These are phyloP conservation scores for Austrolebias charrua DNA, from an alignment of 2,797 vertebrate species.

Conservation along the genomic window DNA sequence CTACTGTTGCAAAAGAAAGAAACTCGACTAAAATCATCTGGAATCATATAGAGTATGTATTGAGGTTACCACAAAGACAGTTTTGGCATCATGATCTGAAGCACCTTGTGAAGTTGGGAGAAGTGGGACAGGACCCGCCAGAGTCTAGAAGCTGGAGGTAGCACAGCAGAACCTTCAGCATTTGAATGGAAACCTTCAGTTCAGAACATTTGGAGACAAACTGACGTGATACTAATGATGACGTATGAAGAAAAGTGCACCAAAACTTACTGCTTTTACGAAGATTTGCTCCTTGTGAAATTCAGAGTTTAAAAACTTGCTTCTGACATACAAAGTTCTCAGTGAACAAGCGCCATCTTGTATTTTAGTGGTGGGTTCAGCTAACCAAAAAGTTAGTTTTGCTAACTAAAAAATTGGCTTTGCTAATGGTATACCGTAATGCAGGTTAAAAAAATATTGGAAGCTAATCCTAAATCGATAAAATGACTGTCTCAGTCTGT, in stretches of 20 bases:
- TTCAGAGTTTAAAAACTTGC: too few species aligned
- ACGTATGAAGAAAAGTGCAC: constrained; percentile 3
- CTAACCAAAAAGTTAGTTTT: too few species aligned
- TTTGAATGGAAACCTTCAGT: constrained; percentile 21
- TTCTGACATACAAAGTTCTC: too few species aligned
- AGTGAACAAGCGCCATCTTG: too few species aligned
- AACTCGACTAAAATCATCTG: not conserved
- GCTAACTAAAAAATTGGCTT: too few species aligned
- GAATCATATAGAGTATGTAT: constrained; percentile 10
- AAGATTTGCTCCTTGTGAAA: not conserved
- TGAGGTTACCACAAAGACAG: constrained; percentile 17
- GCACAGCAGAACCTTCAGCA: constrained; percentile 17
- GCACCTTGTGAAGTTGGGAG: constrained; percentile 15
- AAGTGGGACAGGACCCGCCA: constrained; percentile 14
- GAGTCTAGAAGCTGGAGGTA: constrained; percentile 11
- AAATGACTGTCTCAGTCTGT: too few species aligned
- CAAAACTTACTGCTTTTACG: not conserved
- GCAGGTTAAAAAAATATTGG: too few species aligned
- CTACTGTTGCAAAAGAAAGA: not conserved
- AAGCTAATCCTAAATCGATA: too few species aligned
- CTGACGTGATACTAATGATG: constrained; percentile 4
- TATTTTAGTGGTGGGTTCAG: too few species aligned
- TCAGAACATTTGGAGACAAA: constrained; percentile 12
- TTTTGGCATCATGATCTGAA: constrained; percentile 21
- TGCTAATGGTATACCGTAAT: too few species aligned